These are phyloP conservation scores for Atrichornis clamosus DNA, from an alignment of 2,113 vertebrate species.

Conservation along the genomic window DNA sequence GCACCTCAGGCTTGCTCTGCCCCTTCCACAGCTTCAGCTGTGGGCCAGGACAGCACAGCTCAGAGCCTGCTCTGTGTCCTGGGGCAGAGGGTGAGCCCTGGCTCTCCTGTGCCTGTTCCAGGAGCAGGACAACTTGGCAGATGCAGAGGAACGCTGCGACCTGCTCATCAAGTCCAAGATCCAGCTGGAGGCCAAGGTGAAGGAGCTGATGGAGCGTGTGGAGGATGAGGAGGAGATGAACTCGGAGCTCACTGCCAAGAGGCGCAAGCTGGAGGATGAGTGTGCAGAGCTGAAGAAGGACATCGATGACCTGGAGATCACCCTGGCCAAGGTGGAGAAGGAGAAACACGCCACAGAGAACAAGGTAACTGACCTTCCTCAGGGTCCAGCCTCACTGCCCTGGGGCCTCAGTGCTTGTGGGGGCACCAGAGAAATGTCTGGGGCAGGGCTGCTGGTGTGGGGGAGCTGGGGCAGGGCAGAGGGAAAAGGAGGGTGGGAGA, in stretches of 20 bases:
- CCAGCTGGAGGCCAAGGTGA: slow-evolving; percentile 89
- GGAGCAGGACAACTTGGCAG: slow-evolving; percentile 94
- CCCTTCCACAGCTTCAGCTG: background rate
- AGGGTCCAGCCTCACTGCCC: background rate
- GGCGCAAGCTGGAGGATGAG: slow-evolving; percentile 90
- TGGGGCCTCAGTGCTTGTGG: background rate
- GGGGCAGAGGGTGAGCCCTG: background rate
- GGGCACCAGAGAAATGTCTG: accelerated
- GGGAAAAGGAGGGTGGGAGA: background rate
- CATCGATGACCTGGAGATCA: slow-evolving; percentile 91
- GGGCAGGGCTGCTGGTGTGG: background rate
- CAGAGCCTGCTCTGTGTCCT: background rate
- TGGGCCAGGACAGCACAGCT: background rate
- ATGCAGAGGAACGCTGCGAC: slow-evolving; percentile 91
- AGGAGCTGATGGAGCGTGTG: slow-evolving; percentile 85
- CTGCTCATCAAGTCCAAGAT: slow-evolving; percentile 93
- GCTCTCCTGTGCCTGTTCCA: slow-evolving; percentile 22
- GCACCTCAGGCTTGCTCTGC: background rate
- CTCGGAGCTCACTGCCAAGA: slow-evolving; percentile 81
- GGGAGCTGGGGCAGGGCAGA: background rate
- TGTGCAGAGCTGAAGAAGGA: slow-evolving; percentile 92
- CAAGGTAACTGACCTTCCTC: slow-evolving; percentile 73
- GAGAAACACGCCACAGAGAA: slow-evolving; percentile 95
- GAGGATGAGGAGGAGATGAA: slow-evolving; percentile 93
- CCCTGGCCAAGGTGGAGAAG: slow-evolving; percentile 91